Evolutionary conservation across 2,113 vertebrate genomes (phyloP).

Genomic region (Typhlomys cinereus): DNA sequence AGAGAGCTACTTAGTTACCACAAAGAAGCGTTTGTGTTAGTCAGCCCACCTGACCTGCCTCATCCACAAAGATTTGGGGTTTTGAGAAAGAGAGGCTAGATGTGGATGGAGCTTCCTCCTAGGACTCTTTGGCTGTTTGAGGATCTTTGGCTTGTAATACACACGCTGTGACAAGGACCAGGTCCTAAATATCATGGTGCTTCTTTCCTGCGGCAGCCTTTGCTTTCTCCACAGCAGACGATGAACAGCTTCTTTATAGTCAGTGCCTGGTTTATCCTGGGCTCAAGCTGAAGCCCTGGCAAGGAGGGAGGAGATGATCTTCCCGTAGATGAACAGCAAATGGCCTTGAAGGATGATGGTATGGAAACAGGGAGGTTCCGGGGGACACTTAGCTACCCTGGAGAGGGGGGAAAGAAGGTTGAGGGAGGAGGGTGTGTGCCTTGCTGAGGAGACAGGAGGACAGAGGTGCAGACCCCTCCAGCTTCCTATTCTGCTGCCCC

Average conservation of each 20-base stretch:
- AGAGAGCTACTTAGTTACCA: not conserved
- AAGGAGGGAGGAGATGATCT: not conserved
- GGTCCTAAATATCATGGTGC: not conserved
- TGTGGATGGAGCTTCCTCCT: not conserved
- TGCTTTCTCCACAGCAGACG: not conserved
- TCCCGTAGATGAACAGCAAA: not conserved
- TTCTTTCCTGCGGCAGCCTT: not conserved
- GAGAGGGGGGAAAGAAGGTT: not conserved
- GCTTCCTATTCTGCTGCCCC: not conserved
- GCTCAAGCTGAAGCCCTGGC: not conserved
- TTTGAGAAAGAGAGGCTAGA: not conserved
- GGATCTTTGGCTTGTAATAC: not conserved
- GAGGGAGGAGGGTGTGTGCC: not conserved
- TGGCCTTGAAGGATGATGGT: not conserved
- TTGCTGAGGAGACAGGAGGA: not conserved
- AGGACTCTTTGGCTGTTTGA: not conserved
- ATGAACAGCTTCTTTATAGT: too few species aligned
- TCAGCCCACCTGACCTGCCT: not conserved
- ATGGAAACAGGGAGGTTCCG: not conserved
- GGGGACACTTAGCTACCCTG: not conserved
- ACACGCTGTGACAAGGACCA: not conserved
- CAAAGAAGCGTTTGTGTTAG: not conserved
- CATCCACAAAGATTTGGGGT: not conserved
- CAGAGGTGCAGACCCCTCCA: accelerated
- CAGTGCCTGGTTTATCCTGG: not conserved